These are phyloP conservation scores for Hyphantria cunea DNA, from an alignment of 1,140 invertebrate species.

Conservation along the genomic window DNA sequence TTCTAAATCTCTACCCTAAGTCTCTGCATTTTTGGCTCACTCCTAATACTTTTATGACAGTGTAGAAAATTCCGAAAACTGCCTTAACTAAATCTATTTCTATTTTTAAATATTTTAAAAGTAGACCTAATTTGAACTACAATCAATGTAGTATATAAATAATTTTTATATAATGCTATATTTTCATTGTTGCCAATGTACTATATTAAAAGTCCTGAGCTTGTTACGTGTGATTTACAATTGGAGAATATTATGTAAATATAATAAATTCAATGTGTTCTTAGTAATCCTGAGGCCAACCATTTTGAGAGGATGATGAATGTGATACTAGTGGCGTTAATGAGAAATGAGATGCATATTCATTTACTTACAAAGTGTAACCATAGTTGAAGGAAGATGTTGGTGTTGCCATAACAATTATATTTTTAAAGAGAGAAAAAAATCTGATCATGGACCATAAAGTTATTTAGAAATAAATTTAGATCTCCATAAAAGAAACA, in stretches of 20 bases:
- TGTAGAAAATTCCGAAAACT: too few species aligned
- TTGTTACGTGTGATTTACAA: conserved; percentile 23
- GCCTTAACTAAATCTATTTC: too few species aligned
- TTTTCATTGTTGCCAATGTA: conserved; percentile 72
- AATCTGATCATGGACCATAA: too few species aligned
- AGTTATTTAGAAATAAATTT: too few species aligned
- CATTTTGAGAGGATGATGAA: neutral
- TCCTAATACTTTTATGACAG: too few species aligned
- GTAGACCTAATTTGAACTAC: conserved; percentile 21
- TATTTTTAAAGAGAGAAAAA: too few species aligned
- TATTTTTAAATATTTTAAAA: neutral
- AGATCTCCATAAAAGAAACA: too few species aligned
- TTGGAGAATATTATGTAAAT: conserved; percentile 3
- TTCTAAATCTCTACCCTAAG: too few species aligned
- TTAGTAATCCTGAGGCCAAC: conserved; percentile 14
- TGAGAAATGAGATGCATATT: neutral
- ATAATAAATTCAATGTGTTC: neutral
- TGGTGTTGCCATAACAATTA: too few species aligned
- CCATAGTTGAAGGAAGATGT: too few species aligned
- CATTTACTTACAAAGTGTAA: neutral
- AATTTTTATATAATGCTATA: conserved; percentile 62
- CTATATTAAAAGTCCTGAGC: conserved; percentile 30
- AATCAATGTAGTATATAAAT: conserved; percentile 18
- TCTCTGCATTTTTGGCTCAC: too few species aligned
- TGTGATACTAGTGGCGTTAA: conserved; percentile 8